These are phyloP conservation scores for Drosophila melanocephala DNA, from an alignment of 2,888 invertebrate genomes.

Conservation along the genomic window DNA sequence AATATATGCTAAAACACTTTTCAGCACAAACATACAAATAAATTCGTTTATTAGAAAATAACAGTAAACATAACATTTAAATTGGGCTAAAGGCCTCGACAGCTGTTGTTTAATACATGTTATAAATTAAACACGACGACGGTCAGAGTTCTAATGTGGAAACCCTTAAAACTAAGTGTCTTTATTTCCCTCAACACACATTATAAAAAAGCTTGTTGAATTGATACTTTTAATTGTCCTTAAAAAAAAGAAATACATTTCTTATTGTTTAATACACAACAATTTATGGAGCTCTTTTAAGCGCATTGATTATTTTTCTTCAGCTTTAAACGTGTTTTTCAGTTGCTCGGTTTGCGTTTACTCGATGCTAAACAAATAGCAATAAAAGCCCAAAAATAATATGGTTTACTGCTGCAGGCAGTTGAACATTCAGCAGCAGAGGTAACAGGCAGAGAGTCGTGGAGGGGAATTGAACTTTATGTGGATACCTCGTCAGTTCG, in stretches of 20 bases:
- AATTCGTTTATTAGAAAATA: neutral
- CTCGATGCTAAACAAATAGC: slow-evolving; percentile 70
- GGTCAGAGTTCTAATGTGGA: neutral
- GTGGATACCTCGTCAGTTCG: slow-evolving; percentile 58
- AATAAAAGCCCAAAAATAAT: slow-evolving; percentile 76
- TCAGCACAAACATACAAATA: neutral
- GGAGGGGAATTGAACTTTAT: slow-evolving; percentile 33
- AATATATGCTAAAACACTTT: neutral
- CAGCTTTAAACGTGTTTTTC: slow-evolving; percentile 27
- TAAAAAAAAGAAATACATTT: neutral
- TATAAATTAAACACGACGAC: neutral
- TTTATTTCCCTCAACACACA: neutral
- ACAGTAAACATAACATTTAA: neutral
- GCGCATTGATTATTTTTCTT: slow-evolving; percentile 33
- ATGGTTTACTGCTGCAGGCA: slow-evolving; percentile 65
- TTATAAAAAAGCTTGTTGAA: slow-evolving; percentile 1
- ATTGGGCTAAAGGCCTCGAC: neutral
- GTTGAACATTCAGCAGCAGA: slow-evolving; percentile 15
- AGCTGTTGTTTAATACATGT: neutral
- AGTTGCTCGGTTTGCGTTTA: slow-evolving; percentile 20
- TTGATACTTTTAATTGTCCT: neutral
- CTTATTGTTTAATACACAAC: neutral
- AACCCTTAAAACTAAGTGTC: neutral
- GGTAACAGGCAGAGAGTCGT: neutral
- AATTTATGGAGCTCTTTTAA: slow-evolving; percentile 12